phyloP scores from a whole-genome alignment of 1,140 invertebrate species.

The Drosophila parvula region DNA sequence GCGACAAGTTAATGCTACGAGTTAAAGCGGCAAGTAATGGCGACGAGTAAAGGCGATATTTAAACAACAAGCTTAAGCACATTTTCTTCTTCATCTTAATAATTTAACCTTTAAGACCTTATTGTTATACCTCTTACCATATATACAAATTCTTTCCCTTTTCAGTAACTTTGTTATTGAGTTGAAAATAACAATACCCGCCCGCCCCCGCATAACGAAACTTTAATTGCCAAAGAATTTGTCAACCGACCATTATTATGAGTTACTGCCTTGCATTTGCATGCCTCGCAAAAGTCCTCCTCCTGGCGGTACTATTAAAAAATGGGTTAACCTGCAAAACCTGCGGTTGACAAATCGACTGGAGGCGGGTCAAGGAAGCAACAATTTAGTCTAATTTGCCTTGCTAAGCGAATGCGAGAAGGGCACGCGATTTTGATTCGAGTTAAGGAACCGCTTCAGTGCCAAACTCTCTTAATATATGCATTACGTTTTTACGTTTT shows the following conservation, averaged over 20 bases:
- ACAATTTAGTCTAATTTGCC: slow-evolving; percentile 45
- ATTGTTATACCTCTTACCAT: neutral
- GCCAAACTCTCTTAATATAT: slow-evolving; percentile 21
- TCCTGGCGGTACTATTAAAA: slow-evolving; percentile 21
- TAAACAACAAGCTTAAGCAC: neutral
- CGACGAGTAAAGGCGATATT: too few relatives aligned
- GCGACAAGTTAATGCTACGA: too few relatives aligned
- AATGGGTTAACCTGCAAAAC: slow-evolving; percentile 17
- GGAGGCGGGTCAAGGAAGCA: slow-evolving; percentile 45
- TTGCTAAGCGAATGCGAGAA: slow-evolving; percentile 38
- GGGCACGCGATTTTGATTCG: slow-evolving; percentile 25
- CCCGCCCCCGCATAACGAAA: neutral
- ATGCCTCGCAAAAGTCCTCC: neutral
- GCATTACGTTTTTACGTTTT: slow-evolving; percentile 36
- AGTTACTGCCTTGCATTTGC: slow-evolving; percentile 13
- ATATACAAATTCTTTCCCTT: neutral
- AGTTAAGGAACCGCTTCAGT: slow-evolving; percentile 16
- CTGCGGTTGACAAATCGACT: slow-evolving; percentile 28
- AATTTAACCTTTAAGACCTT: neutral
- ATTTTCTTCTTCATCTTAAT: neutral
- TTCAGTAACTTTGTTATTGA: neutral
- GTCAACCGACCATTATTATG: slow-evolving; percentile 7
- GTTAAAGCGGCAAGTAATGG: too few relatives aligned
- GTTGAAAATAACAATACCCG: neutral
- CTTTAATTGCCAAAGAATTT: slow-evolving; percentile 29